Evolutionary conservation across 2,113 vertebrate genomes (phyloP), one percentile per base, ranked within the genome.

Genomic region (Dascyllus trimaculatus): DNA sequence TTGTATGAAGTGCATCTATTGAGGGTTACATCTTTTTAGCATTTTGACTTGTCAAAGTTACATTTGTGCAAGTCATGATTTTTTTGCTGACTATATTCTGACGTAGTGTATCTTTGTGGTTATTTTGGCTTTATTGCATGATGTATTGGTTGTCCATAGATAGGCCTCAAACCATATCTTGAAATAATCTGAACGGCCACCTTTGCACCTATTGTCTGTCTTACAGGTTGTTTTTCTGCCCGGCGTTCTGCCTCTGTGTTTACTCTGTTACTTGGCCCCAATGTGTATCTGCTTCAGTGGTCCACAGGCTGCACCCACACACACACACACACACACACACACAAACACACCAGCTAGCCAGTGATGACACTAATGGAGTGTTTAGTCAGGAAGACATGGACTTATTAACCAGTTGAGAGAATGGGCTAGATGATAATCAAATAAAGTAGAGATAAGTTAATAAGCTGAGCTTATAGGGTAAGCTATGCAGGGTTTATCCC

Each of bases 311-410:
- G 32, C 32, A 35, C 6, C 8, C 32, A 75, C 14, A 5, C 70
- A 73, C 11, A 17, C 51, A 62, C 22, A 32, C 32, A 35, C 29
- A 52, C 60, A 80, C 82, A 83, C 69, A 85, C 54, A 29, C n/a
- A n/a, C n/a, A n/a, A n/a, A n/a, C n/a, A n/a, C n/a, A n/a, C n/a
- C n/a, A 66, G 78, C 66, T 3, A 57, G 70, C 75, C 70, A 48
- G 67, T 75, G 83, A 88, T 92, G 87, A 87, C 85, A 90, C 78
- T 88, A 86, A 90, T 88, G 64, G 75, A 84, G 83, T 85, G 74
- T 90, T 88, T 80, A 79, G 79, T 74, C 63, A 75, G 72, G 67
- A 77, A 19, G 63, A 84, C 81, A 76, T 64, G 51, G 72, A 89
- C 85, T 82, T 89, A 86, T 90, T 86, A 84, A 88, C 75, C 69